Base-by-base conservation (phyloP, 1,140 invertebrate genomes). In the Paracyclopina nana region DNA sequence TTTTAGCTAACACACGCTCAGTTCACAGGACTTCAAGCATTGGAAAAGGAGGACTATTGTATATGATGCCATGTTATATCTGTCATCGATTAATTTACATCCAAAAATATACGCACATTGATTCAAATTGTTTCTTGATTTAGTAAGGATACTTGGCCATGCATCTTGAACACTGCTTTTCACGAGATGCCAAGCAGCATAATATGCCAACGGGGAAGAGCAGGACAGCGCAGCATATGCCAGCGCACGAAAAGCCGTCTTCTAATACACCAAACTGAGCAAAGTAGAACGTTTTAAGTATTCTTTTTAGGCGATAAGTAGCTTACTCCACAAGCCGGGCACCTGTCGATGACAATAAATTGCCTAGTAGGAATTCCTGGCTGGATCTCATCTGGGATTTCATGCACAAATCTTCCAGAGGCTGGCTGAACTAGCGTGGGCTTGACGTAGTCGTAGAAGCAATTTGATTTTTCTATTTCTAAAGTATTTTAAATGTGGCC, bases 181-280 rank as follows among this genome's bases (percentile, higher is more conserved):
- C 78, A 60, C 77, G 78, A 57, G 82, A 66, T 5, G 76, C 68
- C 18, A 85, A 64, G 63, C 82, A 86, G 61, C 79, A 83, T 1
- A 85, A 60, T 53, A 86, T 75, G 42, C 82, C 82, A 24, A 84
- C 29, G 0, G 82, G 82, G 57, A 86, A 85, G 63, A 81, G 83
- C 16, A 82, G 65, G 53, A 87, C 82, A 14, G 81, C 81, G 64
- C 80, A 85, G 11, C 78, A 65, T 18, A 87, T 70, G 50, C 80
- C 82, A 6, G 81, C 64, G 59, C 78, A 82, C 1, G 80, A 79
- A 60, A 76, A 81, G 61, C 82, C 79, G 60, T 85, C 81, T 66
- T 85, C 79, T 25, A 85, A 63, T 25, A 82, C 70, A 14, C 82
- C 82, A 52, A 83, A 63, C 75, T 77, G 55, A n/a, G n/a, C n/a